Conservation (phyloP, 2,797 vertebrate species). For the Vireo griseus region DNA sequence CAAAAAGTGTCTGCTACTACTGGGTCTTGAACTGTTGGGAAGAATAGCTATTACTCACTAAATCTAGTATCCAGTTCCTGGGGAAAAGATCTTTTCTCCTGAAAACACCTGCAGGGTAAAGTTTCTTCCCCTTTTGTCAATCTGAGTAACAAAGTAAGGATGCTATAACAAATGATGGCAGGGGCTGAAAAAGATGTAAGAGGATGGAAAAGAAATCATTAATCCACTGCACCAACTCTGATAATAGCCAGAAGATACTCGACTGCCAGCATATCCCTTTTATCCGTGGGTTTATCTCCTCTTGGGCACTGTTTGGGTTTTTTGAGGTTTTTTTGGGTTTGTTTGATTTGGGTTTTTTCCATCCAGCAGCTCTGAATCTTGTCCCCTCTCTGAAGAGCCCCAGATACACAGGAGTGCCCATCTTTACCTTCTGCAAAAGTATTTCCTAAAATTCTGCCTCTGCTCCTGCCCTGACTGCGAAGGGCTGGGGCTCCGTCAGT, state of each 20-base stretch:
- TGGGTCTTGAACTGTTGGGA: background rate
- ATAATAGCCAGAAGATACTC: background rate
- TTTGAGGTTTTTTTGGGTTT: fast-evolving
- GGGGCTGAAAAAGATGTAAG: constrained; percentile 18
- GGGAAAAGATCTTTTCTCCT: constrained; percentile 9
- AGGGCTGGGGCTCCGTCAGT: background rate
- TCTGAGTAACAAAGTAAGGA: background rate
- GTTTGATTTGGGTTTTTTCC: fast-evolving
- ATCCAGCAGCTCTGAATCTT: background rate
- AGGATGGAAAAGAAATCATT: constrained; percentile 33
- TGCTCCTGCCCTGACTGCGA: background rate
- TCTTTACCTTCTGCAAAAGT: background rate
- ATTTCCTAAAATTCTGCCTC: background rate
- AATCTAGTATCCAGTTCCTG: background rate
- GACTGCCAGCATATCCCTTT: background rate
- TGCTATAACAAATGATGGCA: constrained; percentile 7
- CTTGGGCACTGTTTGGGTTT: background rate
- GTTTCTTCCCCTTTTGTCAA: constrained; percentile 31
- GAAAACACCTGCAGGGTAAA: constrained; percentile 37
- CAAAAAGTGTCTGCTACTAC: background rate
- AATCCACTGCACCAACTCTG: background rate
- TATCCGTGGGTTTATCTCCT: background rate
- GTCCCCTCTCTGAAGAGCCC: background rate
- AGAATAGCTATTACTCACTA: background rate
- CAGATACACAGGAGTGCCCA: background rate